A percentile compares a stretch with the other conserved stretches of the same genome.
These are phyloP conservation scores for Chromis chromis DNA, from an alignment of 2,797 vertebrate genomes.

Conservation along the genomic window DNA sequence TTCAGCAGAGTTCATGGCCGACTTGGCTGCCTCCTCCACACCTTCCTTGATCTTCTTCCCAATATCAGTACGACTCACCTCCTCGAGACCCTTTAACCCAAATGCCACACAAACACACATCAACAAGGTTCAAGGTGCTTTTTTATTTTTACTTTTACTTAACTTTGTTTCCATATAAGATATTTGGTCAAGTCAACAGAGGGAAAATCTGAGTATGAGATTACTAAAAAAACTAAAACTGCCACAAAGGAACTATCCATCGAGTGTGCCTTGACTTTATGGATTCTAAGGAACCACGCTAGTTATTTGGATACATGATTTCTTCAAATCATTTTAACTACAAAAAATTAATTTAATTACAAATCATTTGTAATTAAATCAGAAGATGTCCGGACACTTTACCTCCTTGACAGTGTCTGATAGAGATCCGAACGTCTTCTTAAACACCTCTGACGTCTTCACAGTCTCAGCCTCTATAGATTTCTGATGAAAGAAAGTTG, in stretches of 20 bases:
- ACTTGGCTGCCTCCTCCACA: slow-evolving; percentile 89
- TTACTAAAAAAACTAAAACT: too few relatives aligned
- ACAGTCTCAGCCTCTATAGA: slow-evolving; percentile 93
- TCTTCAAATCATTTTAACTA: too few relatives aligned
- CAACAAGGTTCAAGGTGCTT: too few relatives aligned
- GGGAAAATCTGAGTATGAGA: too few relatives aligned
- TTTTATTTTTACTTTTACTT: too few relatives aligned
- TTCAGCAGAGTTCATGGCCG: slow-evolving; percentile 90
- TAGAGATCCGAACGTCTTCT: slow-evolving; percentile 89
- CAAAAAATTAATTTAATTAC: too few relatives aligned
- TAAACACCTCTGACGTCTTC: slow-evolving; percentile 91
- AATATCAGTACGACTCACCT: slow-evolving; percentile 90
- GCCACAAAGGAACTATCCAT: not conserved
- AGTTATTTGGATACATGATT: too few relatives aligned
- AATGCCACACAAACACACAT: not conserved
- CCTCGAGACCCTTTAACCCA: slow-evolving; percentile 87
- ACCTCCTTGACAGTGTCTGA: slow-evolving; percentile 92
- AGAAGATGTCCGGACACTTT: slow-evolving; percentile 11
- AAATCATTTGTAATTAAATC: not conserved
- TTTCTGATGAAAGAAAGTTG: slow-evolving; percentile 82
- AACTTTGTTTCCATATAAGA: too few relatives aligned
- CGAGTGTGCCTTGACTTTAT: not conserved
- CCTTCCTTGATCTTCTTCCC: slow-evolving; percentile 93
- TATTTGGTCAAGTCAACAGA: too few relatives aligned
- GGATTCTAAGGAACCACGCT: not conserved